These are phyloP conservation scores for Spinus olivaceus DNA, from an alignment of 2,797 vertebrate genomes.

Conservation along the genomic window DNA sequence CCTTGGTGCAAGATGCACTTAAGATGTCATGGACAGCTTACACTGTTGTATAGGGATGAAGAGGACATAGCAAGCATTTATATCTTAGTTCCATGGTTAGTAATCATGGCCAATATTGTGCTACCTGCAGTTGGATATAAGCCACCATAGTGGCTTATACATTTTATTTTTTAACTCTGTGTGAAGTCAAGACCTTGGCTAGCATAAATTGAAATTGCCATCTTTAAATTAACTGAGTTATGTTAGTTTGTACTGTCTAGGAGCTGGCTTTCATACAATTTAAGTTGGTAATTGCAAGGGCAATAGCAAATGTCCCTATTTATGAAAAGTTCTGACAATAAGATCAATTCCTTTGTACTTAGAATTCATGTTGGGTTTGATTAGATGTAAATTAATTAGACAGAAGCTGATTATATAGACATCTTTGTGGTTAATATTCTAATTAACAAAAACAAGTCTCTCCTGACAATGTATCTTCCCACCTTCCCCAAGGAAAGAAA, in stretches of 20 bases:
- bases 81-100: background rate
- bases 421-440: background rate
- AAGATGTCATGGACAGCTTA: background rate
- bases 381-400: slow-evolving; percentile 10
- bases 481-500: background rate
- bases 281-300: background rate
- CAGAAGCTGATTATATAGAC: background rate
- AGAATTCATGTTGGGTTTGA: background rate
- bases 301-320: background rate
- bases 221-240: background rate
- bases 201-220: rapidly evolving
- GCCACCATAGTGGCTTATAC: background rate
- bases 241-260: background rate
- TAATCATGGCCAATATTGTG: background rate
- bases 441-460: background rate
- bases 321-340: background rate
- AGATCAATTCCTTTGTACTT: background rate
- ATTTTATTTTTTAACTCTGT: background rate
- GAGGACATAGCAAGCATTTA: background rate
- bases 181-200: background rate
- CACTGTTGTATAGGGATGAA: background rate
- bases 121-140: background rate
- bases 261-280: background rate
- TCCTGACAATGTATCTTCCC: background rate
- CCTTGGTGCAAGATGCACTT: background rate